Evolutionary conservation across 2,888 invertebrate genomes (phyloP), one percentile per base, ranked within the genome.

Genomic region (Galerucella calmariensis): DNA sequence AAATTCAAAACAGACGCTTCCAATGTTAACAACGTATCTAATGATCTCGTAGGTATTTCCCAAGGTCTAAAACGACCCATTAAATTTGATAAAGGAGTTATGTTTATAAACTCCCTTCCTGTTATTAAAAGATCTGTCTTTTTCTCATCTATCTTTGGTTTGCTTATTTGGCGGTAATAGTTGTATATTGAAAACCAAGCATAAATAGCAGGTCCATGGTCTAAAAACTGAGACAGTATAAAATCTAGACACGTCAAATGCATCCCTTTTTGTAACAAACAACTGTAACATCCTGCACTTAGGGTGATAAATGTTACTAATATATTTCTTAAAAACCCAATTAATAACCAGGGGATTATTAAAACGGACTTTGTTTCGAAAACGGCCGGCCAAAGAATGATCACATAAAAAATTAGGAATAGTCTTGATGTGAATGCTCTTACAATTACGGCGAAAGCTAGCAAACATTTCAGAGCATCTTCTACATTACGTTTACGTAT

Each of bases 201-300:
- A 67, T 81, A 81, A 20, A 80, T 67, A 5, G 78, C 70, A 51
- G 80, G 81, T 8, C 79, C 80, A 68, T 80, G 78, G 27, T 81
- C 78, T 27, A 80, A 75, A 12, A 74, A 51, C 48, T 81, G 80
- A 4, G 79, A 72, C 6, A 80, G 12, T 46, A 78, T 16, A 74
- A 77, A 81, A 27, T 81, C 80, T 12, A 80, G 56, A 63, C 80
- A 81, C 27, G 79, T 73, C 11, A 65, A 59, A 56, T 76, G 61
- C 10, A 61, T 27, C 4, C 78, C 77, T 78, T 78, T 78, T 69
- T 76, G 75, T 11, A 73, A 11, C 6, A 75, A 20, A 63, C 79
- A 81, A 44, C 76, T 61, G 61, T 75, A 79, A 41, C 66, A 63
- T 8, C 80, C 80, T 16, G 70, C 61, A 24, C 53, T 35, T 46